These are phyloP conservation scores for Agrochola macilenta DNA, from an alignment of 2,888 invertebrate genomes.

Conservation along the genomic window DNA sequence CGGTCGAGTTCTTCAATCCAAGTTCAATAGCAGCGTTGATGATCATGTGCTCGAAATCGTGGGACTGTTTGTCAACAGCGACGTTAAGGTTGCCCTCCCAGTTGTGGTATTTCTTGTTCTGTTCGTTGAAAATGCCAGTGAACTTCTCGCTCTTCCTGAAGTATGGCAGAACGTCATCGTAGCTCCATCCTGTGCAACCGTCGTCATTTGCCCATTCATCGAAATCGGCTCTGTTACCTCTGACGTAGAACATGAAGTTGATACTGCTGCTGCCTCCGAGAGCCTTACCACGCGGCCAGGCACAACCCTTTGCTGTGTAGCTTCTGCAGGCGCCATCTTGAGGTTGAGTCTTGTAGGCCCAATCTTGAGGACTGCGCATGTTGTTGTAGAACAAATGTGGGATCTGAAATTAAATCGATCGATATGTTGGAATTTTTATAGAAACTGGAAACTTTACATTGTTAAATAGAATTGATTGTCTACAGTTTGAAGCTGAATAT, in stretches of 20 bases:
- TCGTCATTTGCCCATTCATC: slow-evolving; percentile 87
- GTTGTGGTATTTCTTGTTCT: slow-evolving; percentile 90
- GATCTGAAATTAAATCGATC: slow-evolving; percentile 56
- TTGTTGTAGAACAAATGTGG: slow-evolving; percentile 75
- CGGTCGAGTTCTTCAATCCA: slow-evolving; percentile 90
- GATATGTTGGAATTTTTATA: not conserved
- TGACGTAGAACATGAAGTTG: slow-evolving; percentile 91
- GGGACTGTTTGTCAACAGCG: slow-evolving; percentile 90
- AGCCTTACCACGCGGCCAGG: slow-evolving; percentile 92
- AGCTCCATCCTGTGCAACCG: slow-evolving; percentile 93
- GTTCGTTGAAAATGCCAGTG: slow-evolving; percentile 71
- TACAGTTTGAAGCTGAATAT: not conserved
- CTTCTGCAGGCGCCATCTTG: slow-evolving; percentile 81
- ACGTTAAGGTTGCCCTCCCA: slow-evolving; percentile 90
- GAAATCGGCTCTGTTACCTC: slow-evolving; percentile 90
- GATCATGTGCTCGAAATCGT: slow-evolving; percentile 88
- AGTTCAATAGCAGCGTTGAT: slow-evolving; percentile 91
- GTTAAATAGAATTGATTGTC: not conserved
- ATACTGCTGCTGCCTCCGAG: slow-evolving; percentile 91
- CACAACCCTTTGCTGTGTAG: slow-evolving; percentile 78
- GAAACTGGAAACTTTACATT: not conserved
- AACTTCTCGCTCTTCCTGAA: slow-evolving; percentile 91
- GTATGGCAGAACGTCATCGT: slow-evolving; percentile 91
- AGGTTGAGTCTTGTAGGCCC: slow-evolving; percentile 89
- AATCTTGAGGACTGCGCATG: slow-evolving; percentile 82